phyloP scores from a whole-genome alignment of 1,140 invertebrate species.

The Sycobia sp. region DNA sequence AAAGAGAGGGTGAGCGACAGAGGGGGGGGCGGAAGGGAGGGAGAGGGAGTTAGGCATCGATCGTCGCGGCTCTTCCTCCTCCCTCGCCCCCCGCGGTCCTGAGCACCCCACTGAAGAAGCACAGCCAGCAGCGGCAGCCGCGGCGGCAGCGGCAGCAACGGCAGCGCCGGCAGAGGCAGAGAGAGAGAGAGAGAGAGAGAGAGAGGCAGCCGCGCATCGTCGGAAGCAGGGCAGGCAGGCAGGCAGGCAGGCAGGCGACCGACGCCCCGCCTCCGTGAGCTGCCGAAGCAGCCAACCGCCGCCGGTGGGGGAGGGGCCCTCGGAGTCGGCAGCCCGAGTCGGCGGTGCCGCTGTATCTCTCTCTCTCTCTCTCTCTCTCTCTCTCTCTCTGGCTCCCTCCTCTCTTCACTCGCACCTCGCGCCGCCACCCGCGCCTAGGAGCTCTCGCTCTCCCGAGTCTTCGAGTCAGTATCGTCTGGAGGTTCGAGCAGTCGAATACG shows the following conservation, averaged over 20 bases:
- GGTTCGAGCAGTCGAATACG: neutral
- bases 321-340: neutral
- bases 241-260: conserved; percentile 5
- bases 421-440: neutral
- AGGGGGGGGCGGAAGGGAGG: neutral
- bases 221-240: neutral
- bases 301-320: conserved; percentile 17
- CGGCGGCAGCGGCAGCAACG: too few species aligned
- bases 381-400: too few species aligned
- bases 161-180: neutral
- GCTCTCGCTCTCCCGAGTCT: too few species aligned
- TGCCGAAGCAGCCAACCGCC: conserved; percentile 1
- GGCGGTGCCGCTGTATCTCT: too few species aligned
- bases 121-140: neutral
- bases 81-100: too few species aligned
- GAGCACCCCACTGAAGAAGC: neutral
- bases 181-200: neutral
- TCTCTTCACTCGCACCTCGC: conserved; percentile 2
- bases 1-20: neutral
- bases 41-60: too few species aligned
- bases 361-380: too few species aligned
- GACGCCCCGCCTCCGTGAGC: conserved; percentile 17
- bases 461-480: conserved; percentile 12
- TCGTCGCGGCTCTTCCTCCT: too few species aligned
- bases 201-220: neutral